A percentile compares a stretch with the other conserved stretches of the same genome.
Evolutionary conservation across 2,797 vertebrate species (phyloP).

Genomic region (Champsocephalus gunnari): DNA sequence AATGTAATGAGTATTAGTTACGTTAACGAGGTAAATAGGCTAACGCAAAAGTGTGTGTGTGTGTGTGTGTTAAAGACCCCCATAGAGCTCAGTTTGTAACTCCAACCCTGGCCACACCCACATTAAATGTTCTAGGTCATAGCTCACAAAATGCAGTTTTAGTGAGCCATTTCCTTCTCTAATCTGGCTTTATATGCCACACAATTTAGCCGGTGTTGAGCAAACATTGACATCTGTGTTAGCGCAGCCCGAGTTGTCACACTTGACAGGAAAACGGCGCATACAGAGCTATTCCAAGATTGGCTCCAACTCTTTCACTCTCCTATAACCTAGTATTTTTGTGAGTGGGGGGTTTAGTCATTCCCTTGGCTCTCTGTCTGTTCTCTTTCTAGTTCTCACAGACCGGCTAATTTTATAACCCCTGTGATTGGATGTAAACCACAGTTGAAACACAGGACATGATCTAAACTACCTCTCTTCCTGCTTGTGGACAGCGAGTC

Average conservation of each 20-base stretch:
- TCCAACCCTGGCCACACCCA: conserved; percentile 26
- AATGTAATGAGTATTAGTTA: too few relatives aligned
- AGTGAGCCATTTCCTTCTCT: conserved; percentile 31
- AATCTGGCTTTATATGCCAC: conserved; percentile 55
- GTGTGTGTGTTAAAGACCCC: too few relatives aligned
- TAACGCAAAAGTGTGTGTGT: too few relatives aligned
- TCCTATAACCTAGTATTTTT: conserved; percentile 7
- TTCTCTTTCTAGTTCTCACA: conserved; percentile 62
- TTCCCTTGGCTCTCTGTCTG: background rate
- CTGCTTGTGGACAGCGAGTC: conserved; percentile 58
- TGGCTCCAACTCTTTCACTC: background rate
- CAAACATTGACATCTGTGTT: conserved; percentile 49
- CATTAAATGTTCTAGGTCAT: conserved; percentile 58
- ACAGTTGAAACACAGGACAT: conserved; percentile 75
- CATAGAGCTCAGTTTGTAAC: too few relatives aligned
- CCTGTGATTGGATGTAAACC: conserved; percentile 47
- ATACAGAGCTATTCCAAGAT: conserved; percentile 26
- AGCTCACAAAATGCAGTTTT: conserved; percentile 38
- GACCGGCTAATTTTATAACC: conserved; percentile 68
- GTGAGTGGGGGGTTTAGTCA: background rate
- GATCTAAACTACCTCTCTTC: conserved; percentile 74
- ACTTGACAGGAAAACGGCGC: conserved; percentile 42
- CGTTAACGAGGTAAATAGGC: too few relatives aligned
- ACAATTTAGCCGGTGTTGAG: conserved; percentile 28
- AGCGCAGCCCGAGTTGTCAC: conserved; percentile 30